Percentiles rank a stretch among this genome's conserved stretches.
phyloP scores from a whole-genome alignment of 2,888 invertebrate genomes.

The Amiota minor region DNA sequence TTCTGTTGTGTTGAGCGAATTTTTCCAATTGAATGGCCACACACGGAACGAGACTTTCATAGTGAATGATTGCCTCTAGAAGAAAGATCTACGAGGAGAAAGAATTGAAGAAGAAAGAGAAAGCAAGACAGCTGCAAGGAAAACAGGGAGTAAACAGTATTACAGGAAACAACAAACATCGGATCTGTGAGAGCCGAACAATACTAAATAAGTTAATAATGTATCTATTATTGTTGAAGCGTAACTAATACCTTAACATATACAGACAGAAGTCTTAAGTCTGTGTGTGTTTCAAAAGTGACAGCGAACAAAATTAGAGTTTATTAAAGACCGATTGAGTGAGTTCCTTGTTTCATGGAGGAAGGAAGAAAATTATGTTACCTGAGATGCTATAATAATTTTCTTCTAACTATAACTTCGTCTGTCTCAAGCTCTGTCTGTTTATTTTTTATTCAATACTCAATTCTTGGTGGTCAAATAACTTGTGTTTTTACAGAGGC shows the following conservation, averaged over 20 bases:
- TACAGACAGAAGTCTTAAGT: conserved; percentile 51
- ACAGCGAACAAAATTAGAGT: conserved; percentile 36
- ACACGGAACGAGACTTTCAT: neutral
- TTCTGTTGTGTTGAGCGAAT: no score
- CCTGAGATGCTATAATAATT: no score
- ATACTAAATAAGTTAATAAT: conserved; percentile 68
- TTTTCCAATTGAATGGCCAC: neutral
- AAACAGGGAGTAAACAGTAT: neutral
- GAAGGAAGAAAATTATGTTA: neutral
- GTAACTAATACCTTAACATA: conserved; percentile 71
- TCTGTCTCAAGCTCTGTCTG: neutral
- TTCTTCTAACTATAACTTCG: no score
- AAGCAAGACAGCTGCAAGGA: conserved; percentile 51
- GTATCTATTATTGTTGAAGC: conserved; percentile 71
- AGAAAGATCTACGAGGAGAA: neutral
- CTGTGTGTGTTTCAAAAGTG: conserved; percentile 31
- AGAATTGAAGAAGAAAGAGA: neutral
- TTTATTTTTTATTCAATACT: neutral
- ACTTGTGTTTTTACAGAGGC: neutral
- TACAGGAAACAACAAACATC: conserved; percentile 53
- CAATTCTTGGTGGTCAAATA: conserved; percentile 17
- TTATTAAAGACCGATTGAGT: conserved; percentile 20
- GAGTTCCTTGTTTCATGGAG: neutral
- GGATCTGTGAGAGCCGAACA: conserved; percentile 31
- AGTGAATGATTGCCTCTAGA: neutral